Base-by-base conservation (phyloP, 2,888 invertebrate species). In the Agriotes lineatus region DNA sequence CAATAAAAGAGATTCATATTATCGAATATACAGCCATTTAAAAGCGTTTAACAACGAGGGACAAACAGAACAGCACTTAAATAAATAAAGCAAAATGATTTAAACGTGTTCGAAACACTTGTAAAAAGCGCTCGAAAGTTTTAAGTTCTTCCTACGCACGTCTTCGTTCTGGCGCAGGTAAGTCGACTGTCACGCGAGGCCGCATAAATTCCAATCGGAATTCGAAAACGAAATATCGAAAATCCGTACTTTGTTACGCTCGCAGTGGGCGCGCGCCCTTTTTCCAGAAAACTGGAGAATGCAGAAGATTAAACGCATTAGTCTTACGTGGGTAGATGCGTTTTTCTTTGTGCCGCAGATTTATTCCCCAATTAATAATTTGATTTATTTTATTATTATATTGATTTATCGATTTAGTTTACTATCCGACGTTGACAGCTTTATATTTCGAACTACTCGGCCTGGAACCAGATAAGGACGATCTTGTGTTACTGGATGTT, bases 371-470 rank as follows among this genome's bases (percentile, higher is more conserved):
- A 75, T 75, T 75, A 75, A 74, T 73, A 72, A 72, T 69, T 70
- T 75, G 75, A 75, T 75, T 74, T 75, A 75, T 75, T 67, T 71
- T 72, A 75, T 74, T 73, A 73, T 71, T 67, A 54, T 60, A 65
- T 71, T 75, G 75, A 75, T 74, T 73, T 73, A 75, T 74, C 45
- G 59, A 58, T 58, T 65, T 71, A 44, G 62, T 67, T 42, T 42
- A 12, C 16, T 6, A 14, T 9, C 42, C 16, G 42, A 42, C 42
- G 42, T 42, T 42, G 42, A 42, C 42, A 42, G 42, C 42, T 42
- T 42, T 42, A 42, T 42, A 42, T 42, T 42, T 42, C 42, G 7
- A 42, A 42, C 42, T 42, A 42, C 42, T 14, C 14, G 7, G 42
- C 7, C 7, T 9, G 14, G 3, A 12, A 6, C 42, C 16, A 42